A percentile compares a stretch with the other conserved stretches of the same genome.
Evolutionary conservation across 37 sponge, comb jelly and placozoan species (phyloP).

Genomic region (Geodia barretti): DNA sequence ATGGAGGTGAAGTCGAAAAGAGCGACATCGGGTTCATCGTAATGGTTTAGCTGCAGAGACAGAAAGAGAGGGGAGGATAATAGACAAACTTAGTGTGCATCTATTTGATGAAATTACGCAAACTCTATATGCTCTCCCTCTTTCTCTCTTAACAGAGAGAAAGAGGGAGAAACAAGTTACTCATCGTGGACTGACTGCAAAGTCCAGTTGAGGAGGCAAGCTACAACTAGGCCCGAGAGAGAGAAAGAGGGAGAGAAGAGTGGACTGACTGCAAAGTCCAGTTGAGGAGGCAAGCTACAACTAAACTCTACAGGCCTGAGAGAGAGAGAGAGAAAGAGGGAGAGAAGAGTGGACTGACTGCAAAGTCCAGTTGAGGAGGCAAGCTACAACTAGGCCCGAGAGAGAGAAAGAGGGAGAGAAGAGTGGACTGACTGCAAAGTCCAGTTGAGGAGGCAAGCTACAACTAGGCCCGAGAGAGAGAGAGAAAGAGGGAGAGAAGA

Average conservation of each 20-base stretch:
- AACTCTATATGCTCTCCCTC: too few species aligned
- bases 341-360: slow-evolving; percentile 1
- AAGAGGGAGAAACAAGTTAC: background rate
- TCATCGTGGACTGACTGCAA: background rate
- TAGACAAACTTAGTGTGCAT: too few species aligned
- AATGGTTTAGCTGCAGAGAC: slow-evolving; percentile 33
- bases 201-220: background rate
- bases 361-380: background rate
- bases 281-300: too few species aligned
- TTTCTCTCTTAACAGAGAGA: too few species aligned
- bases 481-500: too few species aligned
- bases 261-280: slow-evolving; percentile 80
- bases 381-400: too few species aligned
- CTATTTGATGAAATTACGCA: too few species aligned
- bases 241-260: background rate
- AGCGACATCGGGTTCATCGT: slow-evolving; percentile 81
- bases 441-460: slow-evolving; percentile 78
- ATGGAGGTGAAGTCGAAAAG: slow-evolving; percentile 98
- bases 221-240: too few species aligned
- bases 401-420: background rate
- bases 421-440: slow-evolving; percentile 81
- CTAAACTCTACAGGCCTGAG: too few species aligned
- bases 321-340: background rate
- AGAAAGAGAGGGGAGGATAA: too few species aligned
- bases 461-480: slow-evolving; percentile 72